Evolutionary conservation across 2,797 vertebrate genomes (phyloP).

Genomic region (Malurus splendens): DNA sequence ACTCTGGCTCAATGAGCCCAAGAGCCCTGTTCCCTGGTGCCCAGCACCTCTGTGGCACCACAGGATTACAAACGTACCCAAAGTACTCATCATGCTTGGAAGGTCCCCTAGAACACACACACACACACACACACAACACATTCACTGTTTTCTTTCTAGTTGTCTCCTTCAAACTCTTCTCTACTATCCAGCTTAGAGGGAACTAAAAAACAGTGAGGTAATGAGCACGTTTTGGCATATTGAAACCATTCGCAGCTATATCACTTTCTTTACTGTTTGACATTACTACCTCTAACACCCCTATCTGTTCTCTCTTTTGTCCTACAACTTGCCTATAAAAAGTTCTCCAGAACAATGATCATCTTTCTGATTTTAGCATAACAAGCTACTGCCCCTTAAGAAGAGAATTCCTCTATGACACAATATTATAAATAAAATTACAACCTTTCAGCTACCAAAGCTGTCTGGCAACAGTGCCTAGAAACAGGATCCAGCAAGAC

Average conservation of each 20-base stretch:
- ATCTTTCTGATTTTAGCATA: background rate
- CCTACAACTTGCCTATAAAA: background rate
- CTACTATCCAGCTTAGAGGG: background rate
- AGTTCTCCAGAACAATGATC: background rate
- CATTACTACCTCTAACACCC: background rate
- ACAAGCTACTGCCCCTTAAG: background rate
- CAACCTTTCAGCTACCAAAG: background rate
- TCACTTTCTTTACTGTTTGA: background rate
- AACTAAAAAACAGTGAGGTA: background rate
- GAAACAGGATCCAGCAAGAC: background rate
- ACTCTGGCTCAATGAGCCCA: background rate
- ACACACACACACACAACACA: accelerated
- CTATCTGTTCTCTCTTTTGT: background rate
- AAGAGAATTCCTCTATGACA: background rate
- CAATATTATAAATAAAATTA: background rate
- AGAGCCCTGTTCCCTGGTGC: accelerated
- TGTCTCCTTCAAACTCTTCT: background rate
- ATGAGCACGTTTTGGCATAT: background rate
- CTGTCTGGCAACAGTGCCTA: background rate
- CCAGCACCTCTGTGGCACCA: background rate
- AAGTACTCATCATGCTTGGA: accelerated
- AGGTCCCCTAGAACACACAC: background rate
- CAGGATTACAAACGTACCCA: accelerated
- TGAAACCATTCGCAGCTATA: background rate
- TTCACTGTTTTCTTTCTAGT: background rate